These are phyloP conservation scores for Heteronetta atricapilla DNA, from an alignment of 2,113 vertebrate genomes.

Conservation along the genomic window DNA sequence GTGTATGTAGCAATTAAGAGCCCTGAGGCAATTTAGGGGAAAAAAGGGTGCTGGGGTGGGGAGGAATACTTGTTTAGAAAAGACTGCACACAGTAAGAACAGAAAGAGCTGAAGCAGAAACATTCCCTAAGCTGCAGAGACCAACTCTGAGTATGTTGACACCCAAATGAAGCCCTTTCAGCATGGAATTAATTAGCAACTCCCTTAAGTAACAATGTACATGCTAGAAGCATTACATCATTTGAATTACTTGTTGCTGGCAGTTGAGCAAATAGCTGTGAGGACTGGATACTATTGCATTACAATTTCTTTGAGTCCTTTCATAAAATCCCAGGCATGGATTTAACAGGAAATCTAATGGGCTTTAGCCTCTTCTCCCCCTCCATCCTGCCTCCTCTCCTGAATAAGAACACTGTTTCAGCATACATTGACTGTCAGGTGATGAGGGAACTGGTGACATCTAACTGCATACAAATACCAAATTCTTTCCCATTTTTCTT, in stretches of 20 bases:
- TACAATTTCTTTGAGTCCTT: slow-evolving; percentile 20
- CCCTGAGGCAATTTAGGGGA: background rate
- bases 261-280: slow-evolving; percentile 25
- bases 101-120: background rate
- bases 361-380: background rate
- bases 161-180: slow-evolving; percentile 19
- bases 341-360: slow-evolving; percentile 16
- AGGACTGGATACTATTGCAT: background rate
- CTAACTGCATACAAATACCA: background rate
- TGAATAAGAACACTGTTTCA: background rate
- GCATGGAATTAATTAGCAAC: slow-evolving; percentile 31
- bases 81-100: background rate
- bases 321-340: background rate
- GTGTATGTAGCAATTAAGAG: background rate
- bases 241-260: slow-evolving; percentile 8
- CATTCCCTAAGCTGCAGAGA: background rate
- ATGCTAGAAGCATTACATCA: slow-evolving; percentile 37
- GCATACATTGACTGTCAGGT: background rate
- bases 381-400: background rate
- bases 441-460: background rate
- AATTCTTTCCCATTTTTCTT: background rate
- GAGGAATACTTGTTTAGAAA: background rate
- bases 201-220: slow-evolving; percentile 41
- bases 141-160: background rate
- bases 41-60: background rate